Base-by-base conservation (phyloP, 1,140 invertebrate genomes). In the Brachionus calyciflorus region DNA sequence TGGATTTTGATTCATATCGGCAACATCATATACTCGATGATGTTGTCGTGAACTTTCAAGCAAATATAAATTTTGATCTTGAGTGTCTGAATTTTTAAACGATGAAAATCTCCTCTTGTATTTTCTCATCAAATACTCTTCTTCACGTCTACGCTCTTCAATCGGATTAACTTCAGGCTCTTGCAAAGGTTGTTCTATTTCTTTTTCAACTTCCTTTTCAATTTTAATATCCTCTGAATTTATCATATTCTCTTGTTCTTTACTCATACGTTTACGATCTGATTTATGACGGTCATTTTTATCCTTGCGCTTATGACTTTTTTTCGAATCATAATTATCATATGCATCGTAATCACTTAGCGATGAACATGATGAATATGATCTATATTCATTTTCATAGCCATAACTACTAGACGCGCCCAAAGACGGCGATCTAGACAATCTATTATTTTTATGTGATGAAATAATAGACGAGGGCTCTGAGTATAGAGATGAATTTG, bases 91-190 rank as follows among this genome's bases (percentile, higher is more conserved):
- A 17, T 40, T 60, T 17, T 65, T 55, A 21, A 40, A 73, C 17
- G 69, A 41, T 0, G 69, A 37, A 30, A 73, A 73, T 14, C 48
- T 49, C 24, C 69, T 12, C 24, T 73, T 73, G 14, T 73, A 73
- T 37, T 73, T 73, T 51, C 46, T 37, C 69, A 73, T 73, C 12
- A 73, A 33, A 73, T 73, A 73, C 19, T 73, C 46, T 9, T 55
- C 37, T 33, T 73, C 69, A 6, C 69, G 28, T 49, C 69, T 28
- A 3, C 69, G 6, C 4, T 73, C 69, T 37, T 73, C 44, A 9
- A 17, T 48, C 0, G 33, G 17, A 21, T 41, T 24, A n/a, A 40
- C 55, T 60, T 60, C 28, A 12, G 12, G 17, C 28, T 60, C 28
- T 9, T 33, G 28, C 6, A 60, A 10, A 37, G n/a, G 14, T 17